Percentiles rank a stretch among this genome's conserved stretches.
Evolutionary conservation across 2,797 vertebrate genomes (phyloP).

Genomic region (Galagoides demidoff): DNA sequence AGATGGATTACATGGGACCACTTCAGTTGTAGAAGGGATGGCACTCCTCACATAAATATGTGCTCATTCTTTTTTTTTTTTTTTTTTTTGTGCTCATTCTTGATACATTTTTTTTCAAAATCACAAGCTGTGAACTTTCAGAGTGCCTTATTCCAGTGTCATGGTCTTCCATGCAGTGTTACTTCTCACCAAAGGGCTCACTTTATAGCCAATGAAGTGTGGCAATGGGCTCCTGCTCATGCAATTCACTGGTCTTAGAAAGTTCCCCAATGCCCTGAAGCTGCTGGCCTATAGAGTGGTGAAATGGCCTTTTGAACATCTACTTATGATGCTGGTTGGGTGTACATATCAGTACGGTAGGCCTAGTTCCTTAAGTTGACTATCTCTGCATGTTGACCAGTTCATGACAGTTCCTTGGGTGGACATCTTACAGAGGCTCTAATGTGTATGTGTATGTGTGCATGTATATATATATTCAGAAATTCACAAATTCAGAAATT

Average conservation of each 20-base stretch:
- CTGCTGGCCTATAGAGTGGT: not conserved
- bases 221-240: not conserved
- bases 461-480: no score
- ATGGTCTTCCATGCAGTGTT: not conserved
- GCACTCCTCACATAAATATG: not conserved
- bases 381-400: no score
- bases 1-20: not conserved
- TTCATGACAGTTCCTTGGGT: no score
- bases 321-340: not conserved
- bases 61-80: conserved; percentile 45
- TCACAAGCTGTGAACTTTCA: not conserved
- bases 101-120: conserved; percentile 42
- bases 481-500: no score
- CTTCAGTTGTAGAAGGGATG: not conserved
- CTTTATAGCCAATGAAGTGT: not conserved
- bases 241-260: not conserved
- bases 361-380: no score
- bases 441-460: no score
- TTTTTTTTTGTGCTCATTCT: not conserved
- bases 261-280: not conserved
- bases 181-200: not conserved
- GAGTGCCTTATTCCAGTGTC: not conserved
- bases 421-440: no score
- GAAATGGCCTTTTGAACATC: not conserved
- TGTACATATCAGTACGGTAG: not conserved